phyloP scores from a whole-genome alignment of 2,888 invertebrate species.

The Pycnomerus fuliginosus region DNA sequence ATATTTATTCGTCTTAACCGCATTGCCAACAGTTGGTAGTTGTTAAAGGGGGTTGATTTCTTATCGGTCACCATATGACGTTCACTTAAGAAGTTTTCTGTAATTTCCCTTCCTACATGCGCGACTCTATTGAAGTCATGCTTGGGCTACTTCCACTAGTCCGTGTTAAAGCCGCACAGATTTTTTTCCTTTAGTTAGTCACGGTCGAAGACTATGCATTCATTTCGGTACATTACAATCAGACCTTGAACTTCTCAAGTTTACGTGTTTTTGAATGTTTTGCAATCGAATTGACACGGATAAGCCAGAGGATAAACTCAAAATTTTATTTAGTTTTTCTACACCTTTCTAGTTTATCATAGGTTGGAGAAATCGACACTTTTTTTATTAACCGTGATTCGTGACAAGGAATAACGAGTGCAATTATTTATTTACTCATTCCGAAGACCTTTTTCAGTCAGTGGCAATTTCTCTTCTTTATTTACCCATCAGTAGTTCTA shows the following conservation, averaged over 20 bases:
- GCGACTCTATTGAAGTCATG: slow-evolving; percentile 17
- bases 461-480: too few species aligned
- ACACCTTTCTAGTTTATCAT: too few species aligned
- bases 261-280: slow-evolving; percentile 14
- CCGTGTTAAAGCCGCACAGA: slow-evolving; percentile 27
- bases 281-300: slow-evolving; percentile 20
- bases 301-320: too few species aligned
- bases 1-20: slow-evolving; percentile 15
- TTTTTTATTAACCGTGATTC: too few species aligned
- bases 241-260: slow-evolving; percentile 29
- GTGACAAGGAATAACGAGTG: too few species aligned
- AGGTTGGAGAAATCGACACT: too few species aligned
- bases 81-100: slow-evolving; percentile 9
- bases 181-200: slow-evolving; percentile 31
- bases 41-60: slow-evolving; percentile 21
- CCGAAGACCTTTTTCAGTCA: too few species aligned
- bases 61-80: slow-evolving; percentile 24
- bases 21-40: slow-evolving; percentile 17
- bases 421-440: too few species aligned
- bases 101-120: background rate
- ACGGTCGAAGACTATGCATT: slow-evolving; percentile 26
- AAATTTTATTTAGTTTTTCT: too few species aligned
- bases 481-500: too few species aligned
- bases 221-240: slow-evolving; percentile 27
- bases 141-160: slow-evolving; percentile 25